These are phyloP conservation scores for Mionectes olivaceus DNA, from an alignment of 2,797 vertebrate genomes.

Conservation along the genomic window DNA sequence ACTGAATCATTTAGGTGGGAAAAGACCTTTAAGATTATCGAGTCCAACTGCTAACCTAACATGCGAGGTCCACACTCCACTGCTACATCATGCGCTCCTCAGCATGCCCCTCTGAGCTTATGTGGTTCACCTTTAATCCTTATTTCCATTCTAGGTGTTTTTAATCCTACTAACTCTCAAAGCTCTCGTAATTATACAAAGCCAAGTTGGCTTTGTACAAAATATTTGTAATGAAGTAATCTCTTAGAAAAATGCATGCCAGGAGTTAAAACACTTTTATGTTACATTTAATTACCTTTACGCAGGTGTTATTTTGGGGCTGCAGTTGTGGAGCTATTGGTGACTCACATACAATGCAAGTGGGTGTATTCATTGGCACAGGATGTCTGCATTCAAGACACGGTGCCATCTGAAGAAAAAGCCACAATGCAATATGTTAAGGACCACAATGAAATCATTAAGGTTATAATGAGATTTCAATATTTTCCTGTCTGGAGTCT, in stretches of 20 bases:
- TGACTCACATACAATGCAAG: slow-evolving; percentile 89
- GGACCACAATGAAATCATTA: background rate
- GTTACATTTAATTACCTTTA: slow-evolving; percentile 79
- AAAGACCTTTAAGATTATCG: background rate
- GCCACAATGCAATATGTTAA: background rate
- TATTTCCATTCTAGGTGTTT: background rate
- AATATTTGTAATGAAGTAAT: background rate
- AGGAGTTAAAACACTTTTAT: background rate
- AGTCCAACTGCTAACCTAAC: background rate
- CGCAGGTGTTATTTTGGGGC: slow-evolving; percentile 72
- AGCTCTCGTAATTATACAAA: background rate
- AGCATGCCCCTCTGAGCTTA: background rate
- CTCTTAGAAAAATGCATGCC: background rate
- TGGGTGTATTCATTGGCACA: slow-evolving; percentile 83
- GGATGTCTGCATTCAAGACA: slow-evolving; percentile 84
- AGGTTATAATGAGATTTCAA: background rate
- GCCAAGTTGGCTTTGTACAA: background rate
- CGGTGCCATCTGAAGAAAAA: slow-evolving; percentile 78
- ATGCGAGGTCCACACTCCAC: background rate
- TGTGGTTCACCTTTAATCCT: background rate
- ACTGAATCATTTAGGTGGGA: background rate
- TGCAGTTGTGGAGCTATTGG: slow-evolving; percentile 78
- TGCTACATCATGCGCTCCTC: background rate
- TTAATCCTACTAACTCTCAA: background rate
- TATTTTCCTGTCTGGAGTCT: background rate